Conservation (phyloP, 2,888 invertebrate genomes). For the Netelia melanura region DNA sequence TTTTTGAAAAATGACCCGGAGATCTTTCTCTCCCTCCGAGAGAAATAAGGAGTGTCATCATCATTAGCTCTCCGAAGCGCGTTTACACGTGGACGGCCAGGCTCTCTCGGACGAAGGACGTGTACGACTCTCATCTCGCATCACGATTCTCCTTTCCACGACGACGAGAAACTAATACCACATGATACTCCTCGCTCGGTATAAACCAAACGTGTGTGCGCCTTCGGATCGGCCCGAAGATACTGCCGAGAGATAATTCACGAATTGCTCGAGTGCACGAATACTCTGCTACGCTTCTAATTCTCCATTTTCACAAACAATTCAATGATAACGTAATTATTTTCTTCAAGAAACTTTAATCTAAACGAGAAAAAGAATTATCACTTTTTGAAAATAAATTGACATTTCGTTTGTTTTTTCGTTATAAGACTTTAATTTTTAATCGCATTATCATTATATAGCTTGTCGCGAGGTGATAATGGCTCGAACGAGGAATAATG, state of each 20-base stretch:
- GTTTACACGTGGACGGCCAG: slow-evolving; percentile 76
- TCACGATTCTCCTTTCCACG: slow-evolving; percentile 29
- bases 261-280: not conserved
- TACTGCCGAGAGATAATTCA: not conserved
- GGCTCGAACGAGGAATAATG: slow-evolving; percentile 42
- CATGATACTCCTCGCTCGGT: slow-evolving; percentile 8
- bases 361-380: too few species aligned
- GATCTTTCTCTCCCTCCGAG: slow-evolving; percentile 76
- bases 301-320: not conserved
- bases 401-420: too few species aligned
- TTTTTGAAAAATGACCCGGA: slow-evolving; percentile 84
- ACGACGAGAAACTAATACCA: slow-evolving; percentile 40
- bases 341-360: not conserved
- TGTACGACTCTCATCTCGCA: not conserved
- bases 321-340: not conserved
- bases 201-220: not conserved
- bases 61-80: slow-evolving; percentile 82
- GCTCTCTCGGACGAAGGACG: slow-evolving; percentile 40
- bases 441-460: not conserved
- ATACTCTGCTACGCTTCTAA: too few species aligned
- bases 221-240: not conserved
- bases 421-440: too few species aligned
- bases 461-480: slow-evolving; percentile 48
- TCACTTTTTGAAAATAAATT: too few species aligned
- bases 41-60: slow-evolving; percentile 85